Evolutionary conservation across 2,888 invertebrate genomes (phyloP).

Genomic region (Archips crataeganus): DNA sequence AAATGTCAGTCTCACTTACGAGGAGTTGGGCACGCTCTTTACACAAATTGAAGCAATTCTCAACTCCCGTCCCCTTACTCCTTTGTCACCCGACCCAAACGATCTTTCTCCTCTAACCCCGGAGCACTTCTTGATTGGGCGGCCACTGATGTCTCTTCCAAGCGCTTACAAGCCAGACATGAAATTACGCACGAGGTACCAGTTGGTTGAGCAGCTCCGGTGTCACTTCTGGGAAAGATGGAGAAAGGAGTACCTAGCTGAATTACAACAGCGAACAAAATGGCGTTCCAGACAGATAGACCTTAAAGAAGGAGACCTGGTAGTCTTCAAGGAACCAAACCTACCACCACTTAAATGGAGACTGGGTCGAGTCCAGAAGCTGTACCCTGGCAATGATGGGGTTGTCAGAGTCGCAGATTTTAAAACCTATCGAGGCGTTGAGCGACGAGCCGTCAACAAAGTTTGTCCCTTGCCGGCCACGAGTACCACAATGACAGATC

Average conservation of each 20-base stretch:
- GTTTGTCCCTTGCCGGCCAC: slow-evolving; percentile 4
- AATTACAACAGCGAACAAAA: slow-evolving; percentile 29
- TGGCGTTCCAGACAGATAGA: slow-evolving; percentile 13
- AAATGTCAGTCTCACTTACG: slow-evolving; percentile 39
- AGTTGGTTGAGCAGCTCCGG: slow-evolving; percentile 17
- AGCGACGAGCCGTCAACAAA: slow-evolving; percentile 2
- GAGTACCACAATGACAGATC: no score
- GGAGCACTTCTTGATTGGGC: slow-evolving; percentile 42
- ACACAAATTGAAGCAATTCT: slow-evolving; percentile 46
- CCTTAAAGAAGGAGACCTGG: slow-evolving; percentile 13
- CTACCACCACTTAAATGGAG: slow-evolving; percentile 11
- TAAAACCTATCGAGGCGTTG: not conserved
- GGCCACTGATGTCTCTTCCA: slow-evolving; percentile 43
- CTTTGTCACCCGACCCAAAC: slow-evolving; percentile 43
- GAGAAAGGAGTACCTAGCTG: slow-evolving; percentile 16
- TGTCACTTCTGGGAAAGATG: slow-evolving; percentile 27
- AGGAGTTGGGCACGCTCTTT: slow-evolving; percentile 45
- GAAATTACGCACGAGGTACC: slow-evolving; percentile 16
- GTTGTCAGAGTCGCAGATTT: slow-evolving; percentile 12
- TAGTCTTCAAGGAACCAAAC: slow-evolving; percentile 4
- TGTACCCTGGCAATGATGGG: not conserved
- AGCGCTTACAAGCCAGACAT: not conserved
- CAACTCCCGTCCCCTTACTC: slow-evolving; percentile 45
- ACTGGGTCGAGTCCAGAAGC: slow-evolving; percentile 5
- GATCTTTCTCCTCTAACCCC: slow-evolving; percentile 29